phyloP scores from a whole-genome alignment of 2,888 invertebrate species.

The Cremastinae sp. region DNA sequence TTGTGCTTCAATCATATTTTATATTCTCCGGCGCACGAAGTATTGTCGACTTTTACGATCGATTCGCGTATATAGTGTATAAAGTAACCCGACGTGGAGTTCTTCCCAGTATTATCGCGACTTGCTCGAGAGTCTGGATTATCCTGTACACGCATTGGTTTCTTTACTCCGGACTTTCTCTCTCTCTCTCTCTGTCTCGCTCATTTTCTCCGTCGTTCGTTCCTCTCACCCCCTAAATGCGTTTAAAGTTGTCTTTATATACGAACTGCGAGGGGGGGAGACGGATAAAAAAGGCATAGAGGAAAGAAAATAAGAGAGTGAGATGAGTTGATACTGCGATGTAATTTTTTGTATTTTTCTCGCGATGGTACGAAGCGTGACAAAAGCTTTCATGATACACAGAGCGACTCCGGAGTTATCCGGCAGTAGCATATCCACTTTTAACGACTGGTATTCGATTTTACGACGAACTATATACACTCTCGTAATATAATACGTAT shows the following conservation, averaged over 20 bases:
- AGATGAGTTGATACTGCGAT: conserved; percentile 25
- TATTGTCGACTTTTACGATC: conserved; percentile 69
- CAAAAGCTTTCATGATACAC: conserved; percentile 39
- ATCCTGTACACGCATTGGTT: conserved; percentile 31
- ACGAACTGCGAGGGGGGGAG: not conserved
- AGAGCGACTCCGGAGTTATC: conserved; percentile 32
- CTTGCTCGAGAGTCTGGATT: conserved; percentile 19
- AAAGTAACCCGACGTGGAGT: conserved; percentile 64
- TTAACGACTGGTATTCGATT: conserved; percentile 59
- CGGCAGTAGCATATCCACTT: conserved; percentile 40
- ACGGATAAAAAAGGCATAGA: no score
- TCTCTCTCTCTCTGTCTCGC: conserved; percentile 3
- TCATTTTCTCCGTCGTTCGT: not conserved
- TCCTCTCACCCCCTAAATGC: conserved; percentile 11
- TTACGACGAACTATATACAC: conserved; percentile 50
- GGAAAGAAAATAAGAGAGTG: no score
- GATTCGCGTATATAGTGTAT: conserved; percentile 68
- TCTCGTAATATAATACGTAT: not conserved
- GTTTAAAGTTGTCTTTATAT: conserved; percentile 39
- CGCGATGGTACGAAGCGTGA: conserved; percentile 20
- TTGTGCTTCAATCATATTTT: conserved; percentile 42
- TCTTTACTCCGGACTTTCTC: not conserved
- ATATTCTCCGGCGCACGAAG: conserved; percentile 39
- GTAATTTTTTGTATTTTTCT: conserved; percentile 32
- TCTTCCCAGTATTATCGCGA: conserved; percentile 55